Percentiles rank a stretch among this genome's conserved stretches.
Conservation (phyloP, 2,888 invertebrate genomes). For the Artemia sinica region DNA sequence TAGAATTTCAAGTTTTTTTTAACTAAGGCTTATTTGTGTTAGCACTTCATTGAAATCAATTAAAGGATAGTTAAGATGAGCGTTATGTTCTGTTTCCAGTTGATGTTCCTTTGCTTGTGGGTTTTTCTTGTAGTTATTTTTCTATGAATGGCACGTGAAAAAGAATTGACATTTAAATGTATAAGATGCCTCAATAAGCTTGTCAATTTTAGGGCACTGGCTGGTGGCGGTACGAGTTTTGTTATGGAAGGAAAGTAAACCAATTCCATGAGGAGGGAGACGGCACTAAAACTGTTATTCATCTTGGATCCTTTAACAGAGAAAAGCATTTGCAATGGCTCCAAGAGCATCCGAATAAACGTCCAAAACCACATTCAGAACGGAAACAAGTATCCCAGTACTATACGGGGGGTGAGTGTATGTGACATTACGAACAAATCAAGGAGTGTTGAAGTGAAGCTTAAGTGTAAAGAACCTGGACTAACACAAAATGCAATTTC, state of each 20-base stretch:
- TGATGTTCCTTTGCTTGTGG: background rate
- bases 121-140: constrained; percentile 14
- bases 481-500: constrained; percentile 53
- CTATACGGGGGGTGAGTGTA: constrained; percentile 62
- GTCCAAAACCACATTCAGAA: constrained; percentile 45
- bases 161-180: background rate
- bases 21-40: too few species aligned
- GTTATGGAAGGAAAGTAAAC: constrained; percentile 69
- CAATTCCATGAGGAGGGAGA: constrained; percentile 74
- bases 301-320: constrained; percentile 60
- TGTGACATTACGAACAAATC: constrained; percentile 52
- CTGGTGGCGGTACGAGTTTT: constrained; percentile 97
- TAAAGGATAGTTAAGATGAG: too few species aligned
- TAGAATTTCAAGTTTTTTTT: too few species aligned
- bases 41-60: too few species aligned
- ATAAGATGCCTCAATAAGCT: background rate
- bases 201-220: constrained; percentile 53
- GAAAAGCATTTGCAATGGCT: constrained; percentile 72
- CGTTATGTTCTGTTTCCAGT: too few species aligned
- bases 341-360: constrained; percentile 56
- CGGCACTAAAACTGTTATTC: constrained; percentile 49
- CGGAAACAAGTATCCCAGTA: constrained; percentile 64
- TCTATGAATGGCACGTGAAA: background rate
- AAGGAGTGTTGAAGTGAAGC: constrained; percentile 54
- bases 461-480: constrained; percentile 30